phyloP scores from a whole-genome alignment of 2,113 vertebrate genomes.

The Hyla sarda region DNA sequence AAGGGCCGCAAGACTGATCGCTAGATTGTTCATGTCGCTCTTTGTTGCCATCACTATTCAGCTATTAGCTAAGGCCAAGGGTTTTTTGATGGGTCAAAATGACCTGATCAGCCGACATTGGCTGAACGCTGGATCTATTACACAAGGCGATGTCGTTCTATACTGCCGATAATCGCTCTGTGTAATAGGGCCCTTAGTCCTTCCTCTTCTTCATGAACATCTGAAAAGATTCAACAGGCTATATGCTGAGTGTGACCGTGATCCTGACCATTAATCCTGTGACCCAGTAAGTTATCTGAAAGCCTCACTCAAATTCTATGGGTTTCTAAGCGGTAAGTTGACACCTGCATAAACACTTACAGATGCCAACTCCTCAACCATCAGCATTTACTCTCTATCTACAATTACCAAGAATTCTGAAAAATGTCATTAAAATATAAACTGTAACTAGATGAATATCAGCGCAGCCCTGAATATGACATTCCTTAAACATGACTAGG shows the following conservation, averaged over 20 bases:
- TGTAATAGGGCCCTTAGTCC: too few relatives aligned
- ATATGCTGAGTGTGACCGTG: not conserved
- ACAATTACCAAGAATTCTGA: constrained; percentile 8
- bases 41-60: too few relatives aligned
- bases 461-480: not conserved
- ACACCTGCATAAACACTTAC: constrained; percentile 1
- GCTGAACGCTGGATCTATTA: too few relatives aligned
- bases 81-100: too few relatives aligned
- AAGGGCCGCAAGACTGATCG: too few relatives aligned
- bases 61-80: too few relatives aligned
- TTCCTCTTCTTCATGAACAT: too few relatives aligned
- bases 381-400: constrained; percentile 14
- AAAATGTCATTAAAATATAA: constrained; percentile 16
- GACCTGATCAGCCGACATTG: too few relatives aligned
- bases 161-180: too few relatives aligned
- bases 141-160: too few relatives aligned
- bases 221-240: too few relatives aligned
- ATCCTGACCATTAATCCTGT: not conserved
- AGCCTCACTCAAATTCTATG: not conserved
- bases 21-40: too few relatives aligned
- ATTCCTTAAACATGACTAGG: constrained; percentile 16
- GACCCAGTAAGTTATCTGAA: not conserved
- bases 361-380: constrained; percentile 10
- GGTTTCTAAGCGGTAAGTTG: not conserved
- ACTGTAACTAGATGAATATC: constrained; percentile 28